A percentile compares a stretch with the other conserved stretches of the same genome.
phyloP scores from a whole-genome alignment of 2,797 vertebrate genomes.

The Mionectes olivaceus region DNA sequence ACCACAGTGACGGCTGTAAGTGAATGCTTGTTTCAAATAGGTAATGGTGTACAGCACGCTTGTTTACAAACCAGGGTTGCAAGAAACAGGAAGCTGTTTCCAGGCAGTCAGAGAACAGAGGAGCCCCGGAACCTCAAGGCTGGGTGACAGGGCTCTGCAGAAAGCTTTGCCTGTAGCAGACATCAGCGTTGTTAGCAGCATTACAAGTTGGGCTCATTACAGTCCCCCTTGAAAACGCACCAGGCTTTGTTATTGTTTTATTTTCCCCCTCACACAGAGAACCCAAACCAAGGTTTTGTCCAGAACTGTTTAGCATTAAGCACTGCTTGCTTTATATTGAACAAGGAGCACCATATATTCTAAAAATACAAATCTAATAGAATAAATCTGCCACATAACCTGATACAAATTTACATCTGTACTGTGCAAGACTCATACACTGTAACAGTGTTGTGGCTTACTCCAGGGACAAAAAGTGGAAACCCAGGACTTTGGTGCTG shows the following conservation, averaged over 20 bases:
- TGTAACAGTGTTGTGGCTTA: accelerated
- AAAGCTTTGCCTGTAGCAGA: neutral
- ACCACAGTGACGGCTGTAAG: neutral
- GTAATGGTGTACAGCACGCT: accelerated
- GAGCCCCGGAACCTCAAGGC: accelerated
- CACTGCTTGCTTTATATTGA: neutral
- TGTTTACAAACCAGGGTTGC: neutral
- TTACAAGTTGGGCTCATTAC: accelerated
- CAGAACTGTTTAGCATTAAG: neutral
- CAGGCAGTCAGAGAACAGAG: accelerated
- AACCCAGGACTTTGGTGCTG: neutral
- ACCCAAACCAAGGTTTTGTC: neutral
- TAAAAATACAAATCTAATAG: neutral
- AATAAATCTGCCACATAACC: neutral
- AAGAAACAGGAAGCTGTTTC: neutral
- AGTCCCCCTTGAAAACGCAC: neutral
- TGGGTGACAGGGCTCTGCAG: neutral
- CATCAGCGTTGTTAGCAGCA: accelerated
- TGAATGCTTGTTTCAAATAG: neutral
- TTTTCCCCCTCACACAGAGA: accelerated
- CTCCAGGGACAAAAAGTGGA: neutral
- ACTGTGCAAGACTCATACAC: neutral
- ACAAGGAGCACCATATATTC: neutral
- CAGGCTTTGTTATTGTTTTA: too few species aligned
- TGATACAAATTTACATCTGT: neutral